Evolutionary conservation across 2,888 invertebrate species (phyloP), one percentile per base, ranked within the genome.

Genomic region (Cacoxenus indagator): DNA sequence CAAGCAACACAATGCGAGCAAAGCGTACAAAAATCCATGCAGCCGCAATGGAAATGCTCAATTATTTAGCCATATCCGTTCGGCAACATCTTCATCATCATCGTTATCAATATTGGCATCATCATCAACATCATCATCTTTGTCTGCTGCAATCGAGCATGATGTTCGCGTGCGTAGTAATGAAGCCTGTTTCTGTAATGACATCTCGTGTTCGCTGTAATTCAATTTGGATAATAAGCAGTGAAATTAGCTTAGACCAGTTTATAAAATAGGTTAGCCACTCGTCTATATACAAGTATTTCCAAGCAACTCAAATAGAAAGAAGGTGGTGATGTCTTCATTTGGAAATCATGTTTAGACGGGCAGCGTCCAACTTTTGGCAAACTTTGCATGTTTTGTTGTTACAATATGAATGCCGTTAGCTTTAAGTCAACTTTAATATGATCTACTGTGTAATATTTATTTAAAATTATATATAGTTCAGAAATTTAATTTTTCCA

Each of bases 211-310:
- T 57, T 27, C n/a, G 6, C 17, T 17, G n/a, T 57, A 57, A 57
- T 57, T 57, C 29, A 57, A 57, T 57, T 57, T 57, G 19, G 57
- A 29, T 57, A 57, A 57, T 57, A 57, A 57, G 57, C 27, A 57
- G 29, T 17, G 29, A 57, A 57, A 57, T 57, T 57, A 57, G 57
- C 26, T 6, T n/a, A 57, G 57, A 48, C n/a, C 6, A 48, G 48
- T 48, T 37, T 37, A 37, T 51, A 14, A 48, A 51, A 51, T 51
- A 51, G 22, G 51, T 51, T 43, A 5, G n/a, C n/a, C 43, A 5
- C 2, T 43, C 43, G n/a, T n/a, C n/a, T n/a, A n/a, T n/a, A n/a
- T n/a, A n/a, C n/a, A n/a, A n/a, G n/a, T n/a, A n/a, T n/a, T n/a
- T n/a, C n/a, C n/a, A n/a, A n/a, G n/a, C n/a, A n/a, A n/a, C n/a